A percentile compares a stretch with the other conserved stretches of the same genome.
These are phyloP conservation scores for Geococcyx californianus DNA, from an alignment of 2,113 vertebrate genomes.

Conservation along the genomic window DNA sequence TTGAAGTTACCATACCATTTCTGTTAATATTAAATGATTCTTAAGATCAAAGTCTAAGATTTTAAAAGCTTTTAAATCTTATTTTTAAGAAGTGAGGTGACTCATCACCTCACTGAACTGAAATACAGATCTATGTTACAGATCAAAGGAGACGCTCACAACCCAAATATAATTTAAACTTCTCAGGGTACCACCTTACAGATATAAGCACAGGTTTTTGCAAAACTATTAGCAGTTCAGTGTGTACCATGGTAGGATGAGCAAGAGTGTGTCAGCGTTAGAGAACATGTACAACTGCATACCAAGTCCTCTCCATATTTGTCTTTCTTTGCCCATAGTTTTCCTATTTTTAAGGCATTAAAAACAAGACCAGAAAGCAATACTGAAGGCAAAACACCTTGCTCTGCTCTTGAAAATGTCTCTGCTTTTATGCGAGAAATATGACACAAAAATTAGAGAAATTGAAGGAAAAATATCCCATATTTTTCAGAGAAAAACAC, in stretches of 20 bases:
- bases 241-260: not conserved
- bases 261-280: not conserved
- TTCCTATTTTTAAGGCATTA: not conserved
- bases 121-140: not conserved
- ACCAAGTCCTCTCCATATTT: not conserved
- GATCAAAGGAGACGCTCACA: not conserved
- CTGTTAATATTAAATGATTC: not conserved
- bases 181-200: not conserved
- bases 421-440: not conserved
- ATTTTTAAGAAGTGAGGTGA: not conserved
- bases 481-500: slow-evolving; percentile 48
- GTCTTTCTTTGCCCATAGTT: not conserved
- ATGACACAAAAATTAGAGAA: not conserved
- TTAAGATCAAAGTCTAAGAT: not conserved
- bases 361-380: not conserved
- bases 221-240: not conserved
- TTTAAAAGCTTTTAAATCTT: slow-evolving; percentile 22
- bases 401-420: not conserved
- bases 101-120: not conserved
- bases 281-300: not conserved
- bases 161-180: not conserved
- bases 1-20: not conserved
- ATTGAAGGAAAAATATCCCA: not conserved
- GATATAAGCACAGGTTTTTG: not conserved
- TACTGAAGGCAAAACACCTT: not conserved